phyloP scores from a whole-genome alignment of 2,113 vertebrate species.

The Eudyptes chrysolophus region DNA sequence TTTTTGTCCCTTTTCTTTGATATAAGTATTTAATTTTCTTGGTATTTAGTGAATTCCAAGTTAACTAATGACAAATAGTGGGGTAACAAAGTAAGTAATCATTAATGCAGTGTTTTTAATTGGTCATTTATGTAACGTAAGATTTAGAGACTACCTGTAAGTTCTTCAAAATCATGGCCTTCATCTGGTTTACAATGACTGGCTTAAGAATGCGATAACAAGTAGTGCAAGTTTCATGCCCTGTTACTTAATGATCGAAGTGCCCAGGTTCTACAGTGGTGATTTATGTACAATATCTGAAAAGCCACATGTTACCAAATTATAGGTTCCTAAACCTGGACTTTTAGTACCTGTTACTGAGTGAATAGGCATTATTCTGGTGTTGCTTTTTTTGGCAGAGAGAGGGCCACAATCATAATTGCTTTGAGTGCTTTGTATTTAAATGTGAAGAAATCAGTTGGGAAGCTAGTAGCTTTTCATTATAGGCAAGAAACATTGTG shows the following conservation, averaged over 20 bases:
- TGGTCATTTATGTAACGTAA: neutral
- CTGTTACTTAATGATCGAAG: neutral
- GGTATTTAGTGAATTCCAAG: neutral
- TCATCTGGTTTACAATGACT: neutral
- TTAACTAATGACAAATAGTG: neutral
- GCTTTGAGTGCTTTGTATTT: neutral
- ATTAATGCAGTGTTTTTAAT: neutral
- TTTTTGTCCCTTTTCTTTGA: neutral
- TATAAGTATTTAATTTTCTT: neutral
- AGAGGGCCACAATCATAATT: neutral
- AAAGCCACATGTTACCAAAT: neutral
- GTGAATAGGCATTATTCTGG: neutral
- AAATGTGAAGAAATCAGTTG: neutral
- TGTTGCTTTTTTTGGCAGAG: neutral
- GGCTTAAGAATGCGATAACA: neutral
- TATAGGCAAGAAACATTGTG: neutral
- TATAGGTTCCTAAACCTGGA: neutral
- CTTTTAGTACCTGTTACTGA: neutral
- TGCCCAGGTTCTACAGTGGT: neutral
- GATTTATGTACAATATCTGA: neutral
- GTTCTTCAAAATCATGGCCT: neutral
- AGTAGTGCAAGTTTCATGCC: neutral
- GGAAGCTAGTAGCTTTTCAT: neutral
- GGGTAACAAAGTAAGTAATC: neutral
- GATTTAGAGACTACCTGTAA: neutral